phyloP scores from a whole-genome alignment of 2,888 invertebrate genomes.

The Kuschelorhynchus macadamiae region DNA sequence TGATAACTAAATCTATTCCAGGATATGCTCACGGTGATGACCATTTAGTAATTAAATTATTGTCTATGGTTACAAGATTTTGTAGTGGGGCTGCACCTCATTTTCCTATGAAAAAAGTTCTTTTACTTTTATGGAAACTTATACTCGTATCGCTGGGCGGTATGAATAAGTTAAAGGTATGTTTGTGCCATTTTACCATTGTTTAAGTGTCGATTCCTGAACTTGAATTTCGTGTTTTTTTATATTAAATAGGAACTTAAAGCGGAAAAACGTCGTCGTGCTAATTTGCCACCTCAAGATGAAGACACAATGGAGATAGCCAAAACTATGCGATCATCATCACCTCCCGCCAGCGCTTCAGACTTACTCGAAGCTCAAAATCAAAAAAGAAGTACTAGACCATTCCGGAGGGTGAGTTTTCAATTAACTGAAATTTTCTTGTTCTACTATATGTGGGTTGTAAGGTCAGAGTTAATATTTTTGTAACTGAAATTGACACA shows the following conservation, averaged over 20 bases:
- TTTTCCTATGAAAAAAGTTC: slow-evolving; percentile 98
- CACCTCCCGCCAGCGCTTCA: slow-evolving; percentile 93
- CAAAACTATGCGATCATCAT: slow-evolving; percentile 92
- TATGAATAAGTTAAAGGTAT: slow-evolving; percentile 81
- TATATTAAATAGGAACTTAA: slow-evolving; percentile 77
- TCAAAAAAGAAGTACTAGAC: slow-evolving; percentile 80
- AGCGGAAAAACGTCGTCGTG: slow-evolving; percentile 76
- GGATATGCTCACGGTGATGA: slow-evolving; percentile 81
- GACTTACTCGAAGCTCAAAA: slow-evolving; percentile 91
- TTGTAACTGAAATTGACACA: no score
- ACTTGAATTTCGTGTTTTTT: background rate
- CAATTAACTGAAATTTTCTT: no score
- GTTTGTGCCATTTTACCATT: background rate
- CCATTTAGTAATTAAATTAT: slow-evolving; percentile 86
- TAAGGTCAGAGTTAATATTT: no score
- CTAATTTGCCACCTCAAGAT: slow-evolving; percentile 81
- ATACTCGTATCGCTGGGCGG: slow-evolving; percentile 94
- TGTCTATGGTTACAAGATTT: slow-evolving; percentile 96
- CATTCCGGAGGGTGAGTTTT: slow-evolving; percentile 74
- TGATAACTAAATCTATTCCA: slow-evolving; percentile 49
- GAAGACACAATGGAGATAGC: slow-evolving; percentile 98
- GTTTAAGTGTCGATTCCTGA: no score
- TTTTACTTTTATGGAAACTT: slow-evolving; percentile 93
- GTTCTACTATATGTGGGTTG: no score
- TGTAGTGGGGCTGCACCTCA: slow-evolving; percentile 97